These are phyloP conservation scores for Glyphotaelius pellucidus DNA, from an alignment of 2,888 invertebrate genomes.

Conservation along the genomic window DNA sequence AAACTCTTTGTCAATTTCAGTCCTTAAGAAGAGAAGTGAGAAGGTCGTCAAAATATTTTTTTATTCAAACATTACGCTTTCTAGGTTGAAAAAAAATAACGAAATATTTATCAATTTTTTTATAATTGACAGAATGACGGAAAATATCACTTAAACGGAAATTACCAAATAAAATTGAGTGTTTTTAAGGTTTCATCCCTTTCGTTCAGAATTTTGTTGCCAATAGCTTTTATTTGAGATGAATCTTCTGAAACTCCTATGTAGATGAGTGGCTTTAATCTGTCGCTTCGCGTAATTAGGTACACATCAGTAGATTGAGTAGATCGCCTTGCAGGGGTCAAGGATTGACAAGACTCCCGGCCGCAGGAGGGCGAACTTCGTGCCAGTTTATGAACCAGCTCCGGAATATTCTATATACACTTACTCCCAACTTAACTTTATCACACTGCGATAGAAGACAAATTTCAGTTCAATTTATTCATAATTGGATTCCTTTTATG, in stretches of 20 bases:
- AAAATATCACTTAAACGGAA: neutral
- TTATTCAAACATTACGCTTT: too few relatives aligned
- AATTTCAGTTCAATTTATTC: neutral
- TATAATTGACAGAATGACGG: neutral
- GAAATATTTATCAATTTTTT: too few relatives aligned
- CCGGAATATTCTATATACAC: neutral
- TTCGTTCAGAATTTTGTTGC: neutral
- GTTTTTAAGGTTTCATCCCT: too few relatives aligned
- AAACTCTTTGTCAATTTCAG: neutral
- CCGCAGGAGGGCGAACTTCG: neutral
- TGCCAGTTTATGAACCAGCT: neutral
- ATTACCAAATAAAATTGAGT: too few relatives aligned
- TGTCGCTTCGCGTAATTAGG: neutral
- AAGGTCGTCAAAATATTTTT: too few relatives aligned
- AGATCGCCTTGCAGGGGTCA: neutral
- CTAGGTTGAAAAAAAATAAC: too few relatives aligned
- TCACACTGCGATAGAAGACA: neutral
- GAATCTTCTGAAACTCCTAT: neutral
- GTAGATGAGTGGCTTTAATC: neutral
- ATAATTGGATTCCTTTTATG: neutral
- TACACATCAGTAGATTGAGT: neutral
- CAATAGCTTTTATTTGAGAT: too few relatives aligned
- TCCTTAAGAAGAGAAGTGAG: too few relatives aligned
- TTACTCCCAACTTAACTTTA: neutral
- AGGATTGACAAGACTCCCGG: neutral